These are phyloP conservation scores for Melanotaenia duboulayi DNA, from an alignment of 2,113 vertebrate species.

Conservation along the genomic window DNA sequence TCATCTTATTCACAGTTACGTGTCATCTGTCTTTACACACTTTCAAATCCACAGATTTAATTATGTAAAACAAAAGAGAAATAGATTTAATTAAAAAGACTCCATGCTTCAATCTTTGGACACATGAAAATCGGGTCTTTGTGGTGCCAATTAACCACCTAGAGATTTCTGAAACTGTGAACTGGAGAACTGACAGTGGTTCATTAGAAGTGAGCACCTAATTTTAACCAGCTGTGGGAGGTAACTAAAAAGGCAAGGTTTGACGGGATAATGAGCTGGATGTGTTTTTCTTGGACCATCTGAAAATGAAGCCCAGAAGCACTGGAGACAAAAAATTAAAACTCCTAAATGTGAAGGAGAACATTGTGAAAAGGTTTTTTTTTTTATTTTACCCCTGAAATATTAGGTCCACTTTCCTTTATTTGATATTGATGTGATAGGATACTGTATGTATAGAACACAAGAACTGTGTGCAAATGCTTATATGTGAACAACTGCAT, in stretches of 20 bases:
- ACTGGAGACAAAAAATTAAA: background rate
- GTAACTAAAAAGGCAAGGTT: constrained; percentile 12
- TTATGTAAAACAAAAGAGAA: constrained; percentile 17
- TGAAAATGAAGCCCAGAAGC: background rate
- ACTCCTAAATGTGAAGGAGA: background rate
- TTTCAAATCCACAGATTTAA: constrained; percentile 15
- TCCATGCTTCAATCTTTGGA: background rate
- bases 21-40: background rate
- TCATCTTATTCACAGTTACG: constrained; percentile 28
- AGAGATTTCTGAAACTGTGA: background rate
- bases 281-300: background rate
- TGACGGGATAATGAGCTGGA: constrained; percentile 48
- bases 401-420: background rate
- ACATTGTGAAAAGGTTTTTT: background rate
- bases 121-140: constrained; percentile 20
- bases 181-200: constrained; percentile 10
- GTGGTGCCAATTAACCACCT: constrained; percentile 46
- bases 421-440: background rate
- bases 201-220: constrained; percentile 42
- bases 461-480: background rate
- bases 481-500: too few relatives aligned
- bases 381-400: background rate
- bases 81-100: background rate
- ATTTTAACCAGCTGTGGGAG: constrained; percentile 14
- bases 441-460: background rate